These are phyloP conservation scores for Wasmannia auropunctata DNA, from an alignment of 1,140 invertebrate genomes.

Conservation along the genomic window DNA sequence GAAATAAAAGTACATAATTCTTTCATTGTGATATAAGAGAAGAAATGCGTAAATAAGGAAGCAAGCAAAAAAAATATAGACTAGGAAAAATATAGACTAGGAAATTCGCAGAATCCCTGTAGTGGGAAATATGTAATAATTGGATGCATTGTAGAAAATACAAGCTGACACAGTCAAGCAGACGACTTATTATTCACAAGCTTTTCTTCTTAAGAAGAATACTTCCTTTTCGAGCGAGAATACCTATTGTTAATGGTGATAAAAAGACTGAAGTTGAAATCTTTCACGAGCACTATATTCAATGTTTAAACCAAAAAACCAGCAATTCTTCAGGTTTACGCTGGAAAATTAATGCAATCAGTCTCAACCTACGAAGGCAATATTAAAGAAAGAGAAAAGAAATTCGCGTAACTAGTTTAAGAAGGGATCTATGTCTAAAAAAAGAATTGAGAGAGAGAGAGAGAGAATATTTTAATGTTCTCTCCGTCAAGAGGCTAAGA, in stretches of 20 bases:
- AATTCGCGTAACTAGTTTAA: not conserved
- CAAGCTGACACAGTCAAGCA: conserved; percentile 1
- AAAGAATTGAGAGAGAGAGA: not conserved
- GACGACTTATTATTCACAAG: not conserved
- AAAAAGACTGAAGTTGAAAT: not conserved
- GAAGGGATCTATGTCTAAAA: not conserved
- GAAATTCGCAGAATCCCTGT: not conserved
- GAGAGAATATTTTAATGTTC: not conserved
- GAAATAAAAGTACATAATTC: not conserved
- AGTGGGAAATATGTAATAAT: not conserved
- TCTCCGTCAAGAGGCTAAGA: not conserved
- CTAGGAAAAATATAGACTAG: conserved; percentile 15
- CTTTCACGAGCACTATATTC: not conserved
- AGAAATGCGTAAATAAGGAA: not conserved
- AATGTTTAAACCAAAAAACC: not conserved
- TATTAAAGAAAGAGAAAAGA: not conserved
- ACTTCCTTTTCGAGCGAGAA: conserved; percentile 3
- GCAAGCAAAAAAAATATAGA: not conserved
- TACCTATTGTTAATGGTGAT: not conserved
- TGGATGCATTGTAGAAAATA: not conserved
- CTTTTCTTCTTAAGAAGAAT: not conserved
- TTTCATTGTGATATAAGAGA: not conserved
- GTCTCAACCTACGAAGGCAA: not conserved
- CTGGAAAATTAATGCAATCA: not conserved
- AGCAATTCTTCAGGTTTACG: not conserved